These are phyloP conservation scores for Hyla sarda DNA, from an alignment of 2,113 vertebrate species.

Conservation along the genomic window DNA sequence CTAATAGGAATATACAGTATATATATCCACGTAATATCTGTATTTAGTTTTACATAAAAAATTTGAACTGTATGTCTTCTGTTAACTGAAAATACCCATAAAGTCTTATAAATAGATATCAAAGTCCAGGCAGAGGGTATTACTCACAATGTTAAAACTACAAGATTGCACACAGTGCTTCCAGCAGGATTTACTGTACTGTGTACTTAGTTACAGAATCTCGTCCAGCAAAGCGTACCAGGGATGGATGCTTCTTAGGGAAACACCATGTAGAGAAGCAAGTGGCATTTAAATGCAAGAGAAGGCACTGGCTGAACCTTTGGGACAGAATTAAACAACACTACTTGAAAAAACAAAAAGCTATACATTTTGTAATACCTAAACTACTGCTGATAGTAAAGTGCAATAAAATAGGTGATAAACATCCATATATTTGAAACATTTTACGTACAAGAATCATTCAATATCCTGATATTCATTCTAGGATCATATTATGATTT, in stretches of 20 bases:
- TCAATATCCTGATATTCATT: neutral
- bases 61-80: neutral
- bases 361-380: neutral
- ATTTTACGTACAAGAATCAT: neutral
- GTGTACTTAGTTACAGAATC: slow-evolving; percentile 51
- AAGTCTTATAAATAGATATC: slow-evolving; percentile 48
- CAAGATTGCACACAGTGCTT: slow-evolving; percentile 41
- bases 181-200: slow-evolving; percentile 57
- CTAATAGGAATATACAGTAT: neutral
- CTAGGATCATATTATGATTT: neutral
- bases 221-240: slow-evolving; percentile 26
- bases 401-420: neutral
- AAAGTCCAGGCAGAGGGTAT: slow-evolving; percentile 32
- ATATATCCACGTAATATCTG: neutral
- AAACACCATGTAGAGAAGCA: neutral
- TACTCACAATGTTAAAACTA: slow-evolving; percentile 46
- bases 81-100: slow-evolving; percentile 16
- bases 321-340: neutral
- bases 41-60: neutral
- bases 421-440: neutral
- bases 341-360: too few species aligned
- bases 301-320: neutral
- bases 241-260: neutral
- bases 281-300: slow-evolving; percentile 31
- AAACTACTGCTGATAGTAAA: neutral